These are phyloP conservation scores for Etia nguti DNA, from an alignment of 2,113 vertebrate species.

Conservation along the genomic window DNA sequence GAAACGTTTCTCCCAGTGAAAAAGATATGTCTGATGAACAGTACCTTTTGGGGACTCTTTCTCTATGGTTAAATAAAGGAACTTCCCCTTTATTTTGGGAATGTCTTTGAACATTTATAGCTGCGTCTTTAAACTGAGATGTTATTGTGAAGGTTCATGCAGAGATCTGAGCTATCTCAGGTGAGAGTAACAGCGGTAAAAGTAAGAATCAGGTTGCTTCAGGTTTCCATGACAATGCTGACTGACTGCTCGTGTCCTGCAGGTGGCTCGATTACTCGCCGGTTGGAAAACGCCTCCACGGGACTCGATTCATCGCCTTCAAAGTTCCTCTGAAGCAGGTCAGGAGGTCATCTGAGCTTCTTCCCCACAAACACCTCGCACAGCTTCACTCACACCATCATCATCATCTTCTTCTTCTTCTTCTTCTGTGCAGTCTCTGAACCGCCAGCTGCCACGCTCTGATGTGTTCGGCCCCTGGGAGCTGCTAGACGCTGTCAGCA, in stretches of 20 bases:
- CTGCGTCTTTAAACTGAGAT: background rate
- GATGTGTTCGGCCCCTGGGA: slow-evolving; percentile 79
- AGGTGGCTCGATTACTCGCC: slow-evolving; percentile 84
- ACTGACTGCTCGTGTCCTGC: background rate
- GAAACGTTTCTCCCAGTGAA: too few species aligned
- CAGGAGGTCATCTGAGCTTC: background rate
- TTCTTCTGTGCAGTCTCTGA: slow-evolving; percentile 69
- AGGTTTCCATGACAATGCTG: background rate
- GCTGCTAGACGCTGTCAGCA: slow-evolving; percentile 71
- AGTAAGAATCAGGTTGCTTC: background rate
- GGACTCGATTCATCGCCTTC: slow-evolving; percentile 88
- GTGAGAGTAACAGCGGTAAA: background rate
- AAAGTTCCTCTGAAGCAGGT: slow-evolving; percentile 88
- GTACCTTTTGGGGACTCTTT: too few species aligned
- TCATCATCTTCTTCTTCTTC: background rate
- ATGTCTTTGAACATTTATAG: background rate
- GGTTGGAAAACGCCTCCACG: slow-evolving; percentile 78
- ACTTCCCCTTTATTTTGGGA: background rate
- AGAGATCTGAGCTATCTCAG: background rate
- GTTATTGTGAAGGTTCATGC: background rate
- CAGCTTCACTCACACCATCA: background rate
- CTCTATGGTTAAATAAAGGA: background rate
- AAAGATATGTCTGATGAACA: too few species aligned
- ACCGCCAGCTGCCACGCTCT: slow-evolving; percentile 40
- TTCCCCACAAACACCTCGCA: background rate